phyloP scores from a whole-genome alignment of 2,797 vertebrate genomes.

The Margarornis squamiger region DNA sequence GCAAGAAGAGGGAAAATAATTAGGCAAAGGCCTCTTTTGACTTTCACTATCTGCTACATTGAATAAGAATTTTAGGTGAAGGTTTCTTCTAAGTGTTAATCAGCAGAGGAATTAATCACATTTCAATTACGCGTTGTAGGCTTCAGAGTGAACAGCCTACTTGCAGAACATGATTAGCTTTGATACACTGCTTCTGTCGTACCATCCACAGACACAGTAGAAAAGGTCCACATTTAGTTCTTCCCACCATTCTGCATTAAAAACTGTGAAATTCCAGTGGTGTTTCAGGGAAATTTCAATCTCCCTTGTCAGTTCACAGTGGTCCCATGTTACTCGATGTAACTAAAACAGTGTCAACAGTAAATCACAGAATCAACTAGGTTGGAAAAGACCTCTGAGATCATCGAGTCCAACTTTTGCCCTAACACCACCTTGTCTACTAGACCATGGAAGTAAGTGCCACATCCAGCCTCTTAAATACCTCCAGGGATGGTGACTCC shows the following conservation, averaged over 20 bases:
- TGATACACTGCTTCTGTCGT: neutral
- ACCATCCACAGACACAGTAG: neutral
- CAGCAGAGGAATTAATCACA: constrained; percentile 43
- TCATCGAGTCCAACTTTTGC: neutral
- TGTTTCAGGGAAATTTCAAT: neutral
- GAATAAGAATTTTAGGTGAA: constrained; percentile 40
- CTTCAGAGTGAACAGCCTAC: constrained; percentile 13
- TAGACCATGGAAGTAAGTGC: neutral
- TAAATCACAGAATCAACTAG: neutral
- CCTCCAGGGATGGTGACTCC: neutral
- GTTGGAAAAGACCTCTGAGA: neutral
- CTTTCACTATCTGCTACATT: neutral
- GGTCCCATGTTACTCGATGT: neutral
- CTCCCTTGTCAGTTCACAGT: neutral
- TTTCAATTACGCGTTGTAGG: constrained; percentile 49
- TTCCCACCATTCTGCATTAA: neutral
- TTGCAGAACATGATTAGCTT: neutral
- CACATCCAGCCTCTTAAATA: neutral
- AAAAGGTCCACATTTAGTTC: too few relatives aligned
- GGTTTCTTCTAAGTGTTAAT: constrained; percentile 22
- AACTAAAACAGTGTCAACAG: neutral
- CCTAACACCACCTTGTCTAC: neutral
- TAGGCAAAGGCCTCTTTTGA: constrained; percentile 36
- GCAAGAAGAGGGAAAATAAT: constrained; percentile 44
- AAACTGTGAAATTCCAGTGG: neutral